Conservation (phyloP, 2,113 vertebrate species). For the Myxocyprinus asiaticus region DNA sequence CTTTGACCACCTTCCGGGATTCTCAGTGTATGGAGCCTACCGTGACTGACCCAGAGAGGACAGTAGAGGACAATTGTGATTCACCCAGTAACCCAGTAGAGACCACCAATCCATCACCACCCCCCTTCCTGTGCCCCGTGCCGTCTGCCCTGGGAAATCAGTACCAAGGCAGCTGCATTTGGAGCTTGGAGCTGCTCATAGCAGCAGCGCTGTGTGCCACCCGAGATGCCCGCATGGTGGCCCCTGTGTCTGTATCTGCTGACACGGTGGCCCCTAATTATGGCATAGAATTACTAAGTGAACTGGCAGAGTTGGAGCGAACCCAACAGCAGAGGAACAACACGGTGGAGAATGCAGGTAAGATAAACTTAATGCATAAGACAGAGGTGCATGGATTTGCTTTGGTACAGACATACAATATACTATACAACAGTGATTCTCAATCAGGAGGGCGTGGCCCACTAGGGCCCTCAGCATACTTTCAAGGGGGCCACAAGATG, state of each 20-base stretch:
- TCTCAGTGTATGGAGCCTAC: not conserved
- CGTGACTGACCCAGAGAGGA: constrained; percentile 11
- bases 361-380: not conserved
- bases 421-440: too few relatives aligned
- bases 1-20: constrained; percentile 12
- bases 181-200: constrained; percentile 87
- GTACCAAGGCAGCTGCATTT: constrained; percentile 74
- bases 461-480: too few relatives aligned
- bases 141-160: constrained; percentile 54
- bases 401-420: too few relatives aligned
- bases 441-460: too few relatives aligned
- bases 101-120: constrained; percentile 26
- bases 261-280: constrained; percentile 68
- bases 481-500: too few relatives aligned
- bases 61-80: constrained; percentile 3
- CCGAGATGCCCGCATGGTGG: constrained; percentile 73
- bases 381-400: too few relatives aligned
- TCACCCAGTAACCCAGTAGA: constrained; percentile 11
- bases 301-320: constrained; percentile 87
- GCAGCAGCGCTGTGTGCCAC: constrained; percentile 83
- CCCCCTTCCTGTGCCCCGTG: not conserved
- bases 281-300: constrained; percentile 91
- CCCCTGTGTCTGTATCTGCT: constrained; percentile 39
- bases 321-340: constrained; percentile 69
- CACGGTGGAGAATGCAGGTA: constrained; percentile 66